Evolutionary conservation across 2,888 invertebrate genomes (phyloP).

Genomic region (Callosobruchus maculatus): DNA sequence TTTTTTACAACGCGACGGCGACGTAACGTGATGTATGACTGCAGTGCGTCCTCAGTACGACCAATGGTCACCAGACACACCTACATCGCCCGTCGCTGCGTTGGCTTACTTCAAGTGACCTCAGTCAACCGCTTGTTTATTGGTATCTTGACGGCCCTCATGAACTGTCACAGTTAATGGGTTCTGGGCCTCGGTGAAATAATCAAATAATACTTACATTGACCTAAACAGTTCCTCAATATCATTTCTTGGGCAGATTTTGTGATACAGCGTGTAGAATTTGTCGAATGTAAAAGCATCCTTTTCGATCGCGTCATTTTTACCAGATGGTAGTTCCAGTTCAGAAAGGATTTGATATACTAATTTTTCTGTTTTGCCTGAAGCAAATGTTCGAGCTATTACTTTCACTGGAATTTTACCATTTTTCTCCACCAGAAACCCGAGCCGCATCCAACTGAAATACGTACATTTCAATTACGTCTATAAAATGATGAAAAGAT

Average conservation of each 20-base stretch:
- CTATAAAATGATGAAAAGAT: too few relatives aligned
- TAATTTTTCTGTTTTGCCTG: constrained; percentile 98
- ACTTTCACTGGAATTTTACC: constrained; percentile 97
- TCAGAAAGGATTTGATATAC: constrained; percentile 96
- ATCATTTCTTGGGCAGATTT: constrained; percentile 97
- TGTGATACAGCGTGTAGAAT: constrained; percentile 96
- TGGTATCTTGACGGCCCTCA: too few relatives aligned
- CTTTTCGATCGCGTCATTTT: constrained; percentile 93
- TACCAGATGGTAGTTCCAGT: constrained; percentile 88
- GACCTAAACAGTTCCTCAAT: constrained; percentile 96
- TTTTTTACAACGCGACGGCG: too few relatives aligned
- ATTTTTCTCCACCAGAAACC: constrained; percentile 88
- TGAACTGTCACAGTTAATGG: too few relatives aligned
- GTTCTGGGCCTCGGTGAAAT: too few relatives aligned
- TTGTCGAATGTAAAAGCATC: constrained; percentile 97
- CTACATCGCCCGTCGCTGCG: too few relatives aligned
- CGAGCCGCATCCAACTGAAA: constrained; percentile 96
- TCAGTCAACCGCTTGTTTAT: too few relatives aligned
- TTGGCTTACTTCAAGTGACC: too few relatives aligned
- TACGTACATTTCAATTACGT: background rate
- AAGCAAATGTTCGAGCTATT: constrained; percentile 95
- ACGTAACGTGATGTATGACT: too few relatives aligned
- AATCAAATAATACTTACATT: constrained; percentile 68
- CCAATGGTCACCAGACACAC: too few relatives aligned
- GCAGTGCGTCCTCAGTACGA: too few relatives aligned